These are phyloP conservation scores for Sphinx pinastri DNA, from an alignment of 2,888 invertebrate species.

Conservation along the genomic window DNA sequence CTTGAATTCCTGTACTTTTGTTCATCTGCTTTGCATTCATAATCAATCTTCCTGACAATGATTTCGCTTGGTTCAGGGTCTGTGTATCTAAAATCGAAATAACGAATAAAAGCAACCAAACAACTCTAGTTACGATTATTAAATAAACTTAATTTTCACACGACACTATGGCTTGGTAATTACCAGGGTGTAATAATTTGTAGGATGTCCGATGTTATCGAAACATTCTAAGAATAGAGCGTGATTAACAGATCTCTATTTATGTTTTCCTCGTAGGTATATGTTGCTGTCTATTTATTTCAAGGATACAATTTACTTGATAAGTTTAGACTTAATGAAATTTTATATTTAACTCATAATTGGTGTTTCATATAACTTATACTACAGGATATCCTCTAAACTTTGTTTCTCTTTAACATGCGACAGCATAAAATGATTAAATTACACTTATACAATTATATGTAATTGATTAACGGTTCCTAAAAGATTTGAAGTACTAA, in stretches of 20 bases:
- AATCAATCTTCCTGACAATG: constrained; percentile 63
- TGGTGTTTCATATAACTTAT: background rate
- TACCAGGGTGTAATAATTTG: constrained; percentile 16
- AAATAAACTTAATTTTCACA: background rate
- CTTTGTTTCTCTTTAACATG: background rate
- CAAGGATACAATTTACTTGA: too few relatives aligned
- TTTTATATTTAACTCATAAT: background rate
- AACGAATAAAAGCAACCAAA: background rate
- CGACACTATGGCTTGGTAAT: background rate
- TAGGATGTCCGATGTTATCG: constrained; percentile 27
- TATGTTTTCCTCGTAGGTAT: constrained; percentile 27
- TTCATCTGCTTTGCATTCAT: constrained; percentile 64
- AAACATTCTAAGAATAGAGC: constrained; percentile 25
- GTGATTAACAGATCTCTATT: constrained; percentile 19
- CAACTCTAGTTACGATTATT: too few relatives aligned
- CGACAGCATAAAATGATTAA: background rate
- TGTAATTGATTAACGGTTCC: too few relatives aligned
- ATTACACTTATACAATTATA: background rate
- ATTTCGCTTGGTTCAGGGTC: constrained; percentile 79
- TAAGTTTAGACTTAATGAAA: too few relatives aligned
- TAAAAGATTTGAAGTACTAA: too few relatives aligned
- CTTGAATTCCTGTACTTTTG: constrained; percentile 54
- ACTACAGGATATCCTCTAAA: background rate
- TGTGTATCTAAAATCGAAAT: constrained; percentile 62
- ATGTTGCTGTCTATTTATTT: constrained; percentile 10